Evolutionary conservation across 2,797 vertebrate species (phyloP).

Genomic region (Liparis tanakae): DNA sequence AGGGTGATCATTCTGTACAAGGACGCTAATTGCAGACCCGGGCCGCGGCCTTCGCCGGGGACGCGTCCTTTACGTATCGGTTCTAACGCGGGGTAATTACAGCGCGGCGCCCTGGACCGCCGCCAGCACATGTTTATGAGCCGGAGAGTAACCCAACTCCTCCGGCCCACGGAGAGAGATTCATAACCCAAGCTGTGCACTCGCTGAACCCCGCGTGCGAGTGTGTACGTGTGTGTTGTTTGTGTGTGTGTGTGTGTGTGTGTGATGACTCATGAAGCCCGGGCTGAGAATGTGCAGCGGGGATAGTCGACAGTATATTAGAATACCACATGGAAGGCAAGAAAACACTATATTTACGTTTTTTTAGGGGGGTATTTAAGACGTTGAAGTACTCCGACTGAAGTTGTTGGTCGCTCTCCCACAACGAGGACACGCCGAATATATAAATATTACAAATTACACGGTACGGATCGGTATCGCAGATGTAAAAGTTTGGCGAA

Average conservation of each 20-base stretch:
- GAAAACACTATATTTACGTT: not conserved
- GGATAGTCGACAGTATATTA: conserved; percentile 42
- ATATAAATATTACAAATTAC: not conserved
- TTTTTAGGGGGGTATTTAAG: not conserved
- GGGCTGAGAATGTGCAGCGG: conserved; percentile 42
- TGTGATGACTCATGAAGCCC: conserved; percentile 66
- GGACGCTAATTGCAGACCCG: conserved; percentile 72
- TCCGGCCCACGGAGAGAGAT: conserved; percentile 67
- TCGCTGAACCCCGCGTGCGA: conserved; percentile 60
- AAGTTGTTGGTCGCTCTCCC: not conserved
- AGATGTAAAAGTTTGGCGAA: conserved; percentile 9
- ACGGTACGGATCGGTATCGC: not conserved
- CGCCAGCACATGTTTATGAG: conserved; percentile 78
- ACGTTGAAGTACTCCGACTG: not conserved
- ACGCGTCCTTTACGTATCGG: conserved; percentile 76
- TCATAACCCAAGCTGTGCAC: conserved; percentile 72
- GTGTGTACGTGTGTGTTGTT: conserved; percentile 43
- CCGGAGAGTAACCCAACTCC: conserved; percentile 79
- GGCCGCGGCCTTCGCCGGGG: conserved; percentile 57
- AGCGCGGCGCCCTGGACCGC: conserved; percentile 68
- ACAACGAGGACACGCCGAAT: conserved; percentile 12
- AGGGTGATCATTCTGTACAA: conserved; percentile 74
- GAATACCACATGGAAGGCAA: conserved; percentile 23
- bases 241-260: conserved; percentile 46
- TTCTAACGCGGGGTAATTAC: conserved; percentile 78